Base-by-base conservation (phyloP, 2,888 invertebrate species). In the Hipparchia semele region DNA sequence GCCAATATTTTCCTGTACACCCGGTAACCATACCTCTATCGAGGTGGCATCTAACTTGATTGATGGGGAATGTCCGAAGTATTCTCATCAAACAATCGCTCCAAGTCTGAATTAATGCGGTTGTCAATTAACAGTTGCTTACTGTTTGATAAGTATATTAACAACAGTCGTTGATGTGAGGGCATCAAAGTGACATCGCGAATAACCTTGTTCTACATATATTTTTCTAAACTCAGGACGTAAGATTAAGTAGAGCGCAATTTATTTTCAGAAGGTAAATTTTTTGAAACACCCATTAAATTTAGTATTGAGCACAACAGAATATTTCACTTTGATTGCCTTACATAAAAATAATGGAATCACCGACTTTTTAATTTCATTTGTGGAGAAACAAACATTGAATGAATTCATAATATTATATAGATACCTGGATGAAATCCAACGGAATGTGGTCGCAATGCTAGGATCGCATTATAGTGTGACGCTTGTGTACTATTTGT, bases 371-470 rank as follows among this genome's bases (percentile, higher is more conserved):
- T 7, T 67, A 64, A 46, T 45, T 59, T 70, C 59, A 54, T 58
- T 68, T 45, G 45, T 33, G 49, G 56, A 33, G 39, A 53, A 64
- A 59, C 12, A 71, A 65, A 66, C 53, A 23, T 64, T 67, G 65
- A 71, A 68, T 71, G 68, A 73, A 74, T 69, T 76, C 58, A 84
- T 84, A 81, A 84, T 86, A 84, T 83, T 85, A 85, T 87, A 83
- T 81, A 83, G 84, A 82, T 80, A 85, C 80, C 90, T 92, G 92
- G 91, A 92, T 80, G 80, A 81, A 78, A 83, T 91, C 92, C 92
- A 93, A 85, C 68, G 72, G 69, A 73, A 76, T 76, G 73, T 73
- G 68, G 49, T 65, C 58, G 62, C 62, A 23, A 75, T 77, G 71
- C 65, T 59, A 73, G 62, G 72, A 75, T 66, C 70, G 71, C 61